Evolutionary conservation across 1,140 invertebrate species (phyloP), one percentile per base, ranked within the genome.

Genomic region (Nasonia longicornis): DNA sequence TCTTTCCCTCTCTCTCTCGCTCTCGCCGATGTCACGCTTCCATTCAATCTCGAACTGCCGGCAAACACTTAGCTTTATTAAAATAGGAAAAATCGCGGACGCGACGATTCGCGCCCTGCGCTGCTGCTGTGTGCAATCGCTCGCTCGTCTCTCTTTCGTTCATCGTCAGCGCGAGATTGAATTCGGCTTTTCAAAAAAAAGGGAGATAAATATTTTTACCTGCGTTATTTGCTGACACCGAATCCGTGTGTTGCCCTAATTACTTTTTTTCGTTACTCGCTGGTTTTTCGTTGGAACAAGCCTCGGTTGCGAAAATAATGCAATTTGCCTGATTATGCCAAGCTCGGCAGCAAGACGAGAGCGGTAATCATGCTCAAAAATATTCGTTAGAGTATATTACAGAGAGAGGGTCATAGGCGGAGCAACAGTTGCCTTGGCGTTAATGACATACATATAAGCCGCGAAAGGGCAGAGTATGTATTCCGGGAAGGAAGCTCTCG

Each of bases 51-150:
- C 76, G 29, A 38, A 35, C 52, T 22, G 22, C 76, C 64, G n/a
- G 22, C 29, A 45, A 31, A 45, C 77, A 71, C 70, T 79, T 77
- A 58, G 35, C 16, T 71, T 64, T 77, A 71, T 81, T 77, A 77
- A 81, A 81, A 77, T 71, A 38, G 64, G 26, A 70, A 64, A 76
- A 76, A 52, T 74, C 14, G 52, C 78, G 20, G 12, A 74, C 78
- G 29, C 69, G 29, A 79, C 77, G 66, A 70, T 70, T 77, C 35
- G 7, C 70, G 22, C 72, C 11, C 64, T 67, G 22, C 8, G 22
- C 64, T 67, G 22, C 63, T 64, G 2, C 63, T 58, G 4, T 58
- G 20, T 58, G 52, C 52, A 58, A n/a, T 58, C 52, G 16, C n/a
- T 58, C 52, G 3, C 14, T 58, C 16, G 52, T 58, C 45, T 48